A percentile compares a stretch with the other conserved stretches of the same genome.
Conservation (phyloP, 2,113 vertebrate genomes). For the Rhabdornis inornatus region DNA sequence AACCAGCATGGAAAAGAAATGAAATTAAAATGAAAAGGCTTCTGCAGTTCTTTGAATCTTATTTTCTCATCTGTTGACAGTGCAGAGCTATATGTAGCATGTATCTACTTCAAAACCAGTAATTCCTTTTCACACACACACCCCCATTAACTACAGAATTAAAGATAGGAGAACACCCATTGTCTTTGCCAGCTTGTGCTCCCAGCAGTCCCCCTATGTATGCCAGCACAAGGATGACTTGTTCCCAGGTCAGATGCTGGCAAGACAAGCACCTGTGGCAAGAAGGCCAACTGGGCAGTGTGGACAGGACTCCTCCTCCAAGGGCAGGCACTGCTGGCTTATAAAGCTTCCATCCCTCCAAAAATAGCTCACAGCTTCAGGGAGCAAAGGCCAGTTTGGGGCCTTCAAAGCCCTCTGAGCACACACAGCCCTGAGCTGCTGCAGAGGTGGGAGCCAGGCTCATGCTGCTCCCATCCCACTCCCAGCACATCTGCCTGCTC, state of each 20-base stretch:
- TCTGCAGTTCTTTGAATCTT: neutral
- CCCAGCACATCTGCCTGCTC: neutral
- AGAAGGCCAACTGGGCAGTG: neutral
- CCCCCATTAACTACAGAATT: neutral
- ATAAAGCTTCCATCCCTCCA: neutral
- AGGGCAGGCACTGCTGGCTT: neutral
- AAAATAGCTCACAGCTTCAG: neutral
- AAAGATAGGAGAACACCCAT: neutral
- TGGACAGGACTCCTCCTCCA: neutral
- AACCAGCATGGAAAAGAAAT: neutral
- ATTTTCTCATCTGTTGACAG: neutral
- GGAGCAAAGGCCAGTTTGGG: neutral
- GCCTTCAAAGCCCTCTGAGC: neutral
- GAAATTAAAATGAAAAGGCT: neutral
- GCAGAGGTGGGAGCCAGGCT: neutral
- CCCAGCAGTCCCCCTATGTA: neutral
- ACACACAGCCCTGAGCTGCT: neutral
- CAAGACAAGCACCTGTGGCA: neutral
- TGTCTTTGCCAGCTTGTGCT: neutral
- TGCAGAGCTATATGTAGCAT: neutral
- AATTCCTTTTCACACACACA: neutral
- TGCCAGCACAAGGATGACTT: neutral
- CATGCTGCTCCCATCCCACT: accelerated
- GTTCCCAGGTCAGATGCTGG: neutral
- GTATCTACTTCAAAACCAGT: neutral